Conservation (phyloP, 2,797 vertebrate species). For the Tadarida brasiliensis region DNA sequence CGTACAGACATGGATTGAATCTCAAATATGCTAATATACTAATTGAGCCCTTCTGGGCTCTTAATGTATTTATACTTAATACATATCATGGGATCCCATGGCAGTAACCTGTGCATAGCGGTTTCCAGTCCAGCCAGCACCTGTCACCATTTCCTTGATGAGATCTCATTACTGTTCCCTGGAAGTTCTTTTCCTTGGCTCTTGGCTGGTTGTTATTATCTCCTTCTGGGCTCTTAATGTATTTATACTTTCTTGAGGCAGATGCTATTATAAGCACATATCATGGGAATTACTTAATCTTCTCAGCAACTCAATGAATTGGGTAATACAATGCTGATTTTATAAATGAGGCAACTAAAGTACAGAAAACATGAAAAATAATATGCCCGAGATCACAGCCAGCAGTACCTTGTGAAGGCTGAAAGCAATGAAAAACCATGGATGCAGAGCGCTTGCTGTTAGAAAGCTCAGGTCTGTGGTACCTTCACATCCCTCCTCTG, state of each 20-base stretch:
- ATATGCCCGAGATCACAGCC: background rate
- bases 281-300: background rate
- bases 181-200: background rate
- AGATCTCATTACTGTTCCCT: background rate
- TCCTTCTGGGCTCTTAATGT: background rate
- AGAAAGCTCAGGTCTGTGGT: background rate
- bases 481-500: background rate
- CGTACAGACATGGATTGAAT: background rate
- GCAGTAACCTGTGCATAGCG: background rate
- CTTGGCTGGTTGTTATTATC: background rate
- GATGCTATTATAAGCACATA: background rate
- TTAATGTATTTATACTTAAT: too few relatives aligned
- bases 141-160: background rate
- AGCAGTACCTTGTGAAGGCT: background rate
- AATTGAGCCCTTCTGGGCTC: too few relatives aligned
- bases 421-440: background rate
- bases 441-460: background rate
- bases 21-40: too few relatives aligned
- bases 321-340: background rate
- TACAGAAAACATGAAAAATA: background rate
- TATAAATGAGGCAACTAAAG: background rate
- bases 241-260: background rate
- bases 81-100: background rate
- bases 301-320: background rate
- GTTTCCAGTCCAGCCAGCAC: background rate